phyloP scores from a whole-genome alignment of 2,113 vertebrate species.

The Sylvietta virens region DNA sequence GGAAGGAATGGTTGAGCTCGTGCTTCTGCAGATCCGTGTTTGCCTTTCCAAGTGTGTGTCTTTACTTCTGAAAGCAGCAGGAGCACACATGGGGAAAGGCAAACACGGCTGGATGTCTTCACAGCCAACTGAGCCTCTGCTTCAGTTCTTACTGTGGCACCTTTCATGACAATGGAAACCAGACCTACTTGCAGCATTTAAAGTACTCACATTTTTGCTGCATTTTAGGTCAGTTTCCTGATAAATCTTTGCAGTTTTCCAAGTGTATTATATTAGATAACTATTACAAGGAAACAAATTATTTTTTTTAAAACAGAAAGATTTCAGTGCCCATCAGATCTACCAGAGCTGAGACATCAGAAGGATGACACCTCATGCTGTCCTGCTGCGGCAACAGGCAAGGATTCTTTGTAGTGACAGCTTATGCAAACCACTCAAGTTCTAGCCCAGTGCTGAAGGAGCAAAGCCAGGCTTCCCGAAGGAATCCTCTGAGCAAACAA shows the following conservation, averaged over 20 bases:
- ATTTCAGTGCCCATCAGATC: neutral
- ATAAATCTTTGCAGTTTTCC: neutral
- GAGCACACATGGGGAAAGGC: neutral
- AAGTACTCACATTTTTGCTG: neutral
- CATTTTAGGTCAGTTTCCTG: neutral
- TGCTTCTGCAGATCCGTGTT: neutral
- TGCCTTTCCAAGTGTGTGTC: neutral
- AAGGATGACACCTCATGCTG: neutral
- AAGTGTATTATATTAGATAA: neutral
- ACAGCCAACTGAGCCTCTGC: neutral
- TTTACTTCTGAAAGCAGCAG: neutral
- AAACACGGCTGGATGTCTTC: neutral
- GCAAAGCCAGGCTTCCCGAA: conserved; percentile 29
- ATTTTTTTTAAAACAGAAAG: neutral
- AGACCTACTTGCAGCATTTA: neutral
- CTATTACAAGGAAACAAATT: neutral
- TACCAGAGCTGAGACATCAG: neutral
- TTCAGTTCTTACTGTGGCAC: neutral
- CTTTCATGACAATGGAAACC: neutral
- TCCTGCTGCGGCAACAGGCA: neutral
- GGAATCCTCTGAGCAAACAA: conserved; percentile 53
- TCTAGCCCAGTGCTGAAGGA: neutral
- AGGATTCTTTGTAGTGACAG: neutral
- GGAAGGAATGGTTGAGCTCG: neutral
- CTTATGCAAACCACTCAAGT: neutral